These are phyloP conservation scores for Mystacides longicornis DNA, from an alignment of 2,888 invertebrate genomes.

Conservation along the genomic window DNA sequence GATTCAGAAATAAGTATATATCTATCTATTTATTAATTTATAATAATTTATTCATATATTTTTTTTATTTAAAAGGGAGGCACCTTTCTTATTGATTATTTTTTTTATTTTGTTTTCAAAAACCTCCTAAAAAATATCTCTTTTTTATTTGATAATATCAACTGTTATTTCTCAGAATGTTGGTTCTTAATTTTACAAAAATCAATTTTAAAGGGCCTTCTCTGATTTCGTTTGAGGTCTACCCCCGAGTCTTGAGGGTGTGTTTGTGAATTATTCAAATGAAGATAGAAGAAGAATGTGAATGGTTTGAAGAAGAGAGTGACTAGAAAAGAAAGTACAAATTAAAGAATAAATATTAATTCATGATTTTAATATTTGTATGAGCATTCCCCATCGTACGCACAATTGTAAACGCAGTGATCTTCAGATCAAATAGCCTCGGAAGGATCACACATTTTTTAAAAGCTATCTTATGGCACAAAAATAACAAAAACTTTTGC, in stretches of 20 bases:
- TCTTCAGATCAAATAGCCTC: too few species aligned
- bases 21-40: background rate
- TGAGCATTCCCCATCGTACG: too few species aligned
- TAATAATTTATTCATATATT: background rate
- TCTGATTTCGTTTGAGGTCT: background rate
- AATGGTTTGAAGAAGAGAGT: too few species aligned
- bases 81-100: background rate
- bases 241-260: background rate
- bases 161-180: background rate
- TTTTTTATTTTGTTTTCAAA: background rate
- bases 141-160: background rate
- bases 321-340: too few species aligned
- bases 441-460: too few species aligned
- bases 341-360: too few species aligned
- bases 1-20: background rate
- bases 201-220: background rate
- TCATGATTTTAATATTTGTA: too few species aligned
- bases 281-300: too few species aligned
- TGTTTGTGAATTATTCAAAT: too few species aligned
- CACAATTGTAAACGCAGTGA: too few species aligned
- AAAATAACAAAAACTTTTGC: too few species aligned
- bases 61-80: background rate
- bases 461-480: too few species aligned
- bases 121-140: background rate
- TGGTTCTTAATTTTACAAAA: background rate